Evolutionary conservation across 2,113 vertebrate species (phyloP), one percentile per base, ranked within the genome.

Genomic region (Garra rufa): DNA sequence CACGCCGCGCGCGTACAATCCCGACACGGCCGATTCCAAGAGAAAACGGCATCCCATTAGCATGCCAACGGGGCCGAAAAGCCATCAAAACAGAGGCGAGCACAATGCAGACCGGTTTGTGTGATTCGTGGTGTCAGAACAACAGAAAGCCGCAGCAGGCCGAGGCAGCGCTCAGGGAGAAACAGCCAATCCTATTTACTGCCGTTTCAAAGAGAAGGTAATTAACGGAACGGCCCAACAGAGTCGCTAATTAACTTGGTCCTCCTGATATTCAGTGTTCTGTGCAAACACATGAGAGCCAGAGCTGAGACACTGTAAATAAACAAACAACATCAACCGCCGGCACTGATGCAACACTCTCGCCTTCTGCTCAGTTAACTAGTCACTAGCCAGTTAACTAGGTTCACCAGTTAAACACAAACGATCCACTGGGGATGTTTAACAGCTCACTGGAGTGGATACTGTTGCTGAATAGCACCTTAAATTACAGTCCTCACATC

Each of bases 231-330:
- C 80, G 52, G 3, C 83, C 46, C 81, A 69, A 57, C 83, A 55
- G 78, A 65, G 73, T 15, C 55, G 17, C 74, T 87, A 85, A 85
- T 87, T 87, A 83, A 26, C 86, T 82, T 43, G 9, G 44, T 76
- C 41, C 61, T 38, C 28, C 44, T 70, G 76, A 71, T 77, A 63
- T 82, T 85, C 52, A 15, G 52, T 55, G 2, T 63, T 19, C 71
- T 28, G 10, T 50, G 44, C 24, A 82, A 82, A 69, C 79, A 69
- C 24, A 63, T 3, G 2, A 46, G 38, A 17, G 26, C 8, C n/a
- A 48, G n/a, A 24, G 3, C 21, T 4, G 5, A 73, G 50, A 5
- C n/a, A 3, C 5, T 28, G 52, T 8, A 52, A 55, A 83, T 70
- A 57, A 44, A 82, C 59, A 86, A 69, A 82, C 28, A 74, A 71